Evolutionary conservation across 2,888 invertebrate species (phyloP), one percentile per base, ranked within the genome.

Genomic region (Andrena bicolor): DNA sequence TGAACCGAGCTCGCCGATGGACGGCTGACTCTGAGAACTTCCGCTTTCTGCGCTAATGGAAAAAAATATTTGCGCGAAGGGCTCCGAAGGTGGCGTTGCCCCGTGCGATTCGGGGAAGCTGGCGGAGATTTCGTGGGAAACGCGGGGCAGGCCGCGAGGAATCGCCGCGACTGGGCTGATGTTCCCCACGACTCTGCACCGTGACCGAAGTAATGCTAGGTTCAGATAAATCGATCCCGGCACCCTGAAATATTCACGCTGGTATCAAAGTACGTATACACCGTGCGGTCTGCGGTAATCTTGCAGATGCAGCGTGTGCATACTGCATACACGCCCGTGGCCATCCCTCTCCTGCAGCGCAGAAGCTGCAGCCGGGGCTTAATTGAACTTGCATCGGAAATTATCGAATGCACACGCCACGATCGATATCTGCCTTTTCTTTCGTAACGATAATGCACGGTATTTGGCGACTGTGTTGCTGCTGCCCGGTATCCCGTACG

Each of bases 171-270:
- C 53, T 48, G 8, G 56, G 35, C 13, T n/a, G 69, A 77, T 79
- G 51, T 78, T 26, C 79, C 2, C 56, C 2, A 28, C 30, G 61
- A 65, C 74, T 66, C 51, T 30, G 30, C 35, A 32, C 23, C 48
- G 32, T 61, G 58, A 58, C 71, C 70, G 61, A 49, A 48, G 69
- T 77, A 86, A 80, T 66, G 72, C 63, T 73, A 77, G 71, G 80
- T 76, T 74, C 60, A 70, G 76, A 79, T 65, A 65, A 70, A 86
- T 87, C 85, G 87, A 86, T 86, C 78, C 84, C 71, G 60, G 56
- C 68, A 63, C 48, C 58, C 78, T 86, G 74, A 86, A 86, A 87
- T 84, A 86, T 86, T 86, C 78, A 86, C 75, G 60, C 73, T 56
- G 65, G 69, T 71, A 75, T 82, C 84, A 87, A 78, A 68, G 72